Conservation (phyloP, 1,140 invertebrate species). For the Drosophila sp. region DNA sequence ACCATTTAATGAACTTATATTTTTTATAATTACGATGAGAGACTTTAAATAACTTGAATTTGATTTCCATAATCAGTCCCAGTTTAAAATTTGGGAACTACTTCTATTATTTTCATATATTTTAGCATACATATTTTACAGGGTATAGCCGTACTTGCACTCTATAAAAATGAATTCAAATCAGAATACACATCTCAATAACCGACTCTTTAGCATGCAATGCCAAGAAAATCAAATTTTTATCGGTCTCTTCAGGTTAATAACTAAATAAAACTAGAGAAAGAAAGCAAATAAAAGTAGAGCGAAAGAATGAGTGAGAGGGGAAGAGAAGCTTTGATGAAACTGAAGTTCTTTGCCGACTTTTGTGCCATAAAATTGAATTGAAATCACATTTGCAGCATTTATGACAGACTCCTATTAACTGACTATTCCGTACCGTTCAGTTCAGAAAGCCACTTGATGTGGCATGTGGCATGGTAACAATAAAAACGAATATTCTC, state of each 20-base stretch:
- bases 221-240: background rate
- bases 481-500: constrained; percentile 25
- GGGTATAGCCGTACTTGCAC: background rate
- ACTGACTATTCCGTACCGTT: background rate
- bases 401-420: constrained; percentile 25
- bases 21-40: too few relatives aligned
- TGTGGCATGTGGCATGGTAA: constrained; percentile 14
- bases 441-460: background rate
- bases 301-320: background rate
- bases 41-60: too few relatives aligned
- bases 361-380: constrained; percentile 18
- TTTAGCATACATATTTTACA: background rate
- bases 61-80: too few relatives aligned
- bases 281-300: background rate
- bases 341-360: background rate
- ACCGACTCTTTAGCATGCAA: background rate
- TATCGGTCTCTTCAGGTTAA: background rate
- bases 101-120: too few relatives aligned
- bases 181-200: background rate
- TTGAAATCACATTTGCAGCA: constrained; percentile 13
- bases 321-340: background rate
- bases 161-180: background rate
- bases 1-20: too few relatives aligned
- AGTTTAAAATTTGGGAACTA: too few relatives aligned
- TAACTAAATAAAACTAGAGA: background rate